phyloP scores from a whole-genome alignment of 1,140 invertebrate species.

The Adoxophyes honmai region DNA sequence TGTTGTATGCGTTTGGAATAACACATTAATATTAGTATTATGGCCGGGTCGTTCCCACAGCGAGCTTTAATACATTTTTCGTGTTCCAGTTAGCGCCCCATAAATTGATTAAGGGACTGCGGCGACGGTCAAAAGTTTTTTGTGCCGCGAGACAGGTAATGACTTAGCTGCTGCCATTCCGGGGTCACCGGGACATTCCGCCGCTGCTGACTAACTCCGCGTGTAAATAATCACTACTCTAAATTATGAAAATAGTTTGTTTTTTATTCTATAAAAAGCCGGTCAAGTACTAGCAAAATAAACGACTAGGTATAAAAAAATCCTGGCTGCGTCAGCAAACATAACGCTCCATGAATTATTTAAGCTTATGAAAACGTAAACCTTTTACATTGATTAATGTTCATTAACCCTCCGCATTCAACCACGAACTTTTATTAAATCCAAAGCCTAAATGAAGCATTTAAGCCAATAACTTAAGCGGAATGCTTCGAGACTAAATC shows the following conservation, averaged over 20 bases:
- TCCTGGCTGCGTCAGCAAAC: too few relatives aligned
- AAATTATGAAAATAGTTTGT: too few relatives aligned
- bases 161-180: constrained; percentile 21
- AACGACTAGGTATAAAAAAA: too few relatives aligned
- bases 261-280: too few relatives aligned
- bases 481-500: constrained; percentile 36
- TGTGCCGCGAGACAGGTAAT: constrained; percentile 46
- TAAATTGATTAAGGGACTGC: constrained; percentile 73
- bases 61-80: constrained; percentile 75
- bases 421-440: constrained; percentile 3
- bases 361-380: too few relatives aligned
- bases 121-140: constrained; percentile 68
- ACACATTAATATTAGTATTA: constrained; percentile 44
- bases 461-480: constrained; percentile 11
- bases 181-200: constrained; percentile 23
- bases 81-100: constrained; percentile 75
- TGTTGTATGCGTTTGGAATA: constrained; percentile 42
- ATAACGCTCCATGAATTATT: too few relatives aligned
- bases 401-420: not conserved
- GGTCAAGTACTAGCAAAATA: too few relatives aligned
- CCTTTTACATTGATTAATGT: not conserved
- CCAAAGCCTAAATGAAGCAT: constrained; percentile 6
- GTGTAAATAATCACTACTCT: too few relatives aligned
- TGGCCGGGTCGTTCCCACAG: constrained; percentile 62
- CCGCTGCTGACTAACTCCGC: not conserved